Evolutionary conservation across 2,888 invertebrate genomes (phyloP).

Genomic region (Nephrotoma flavescens): DNA sequence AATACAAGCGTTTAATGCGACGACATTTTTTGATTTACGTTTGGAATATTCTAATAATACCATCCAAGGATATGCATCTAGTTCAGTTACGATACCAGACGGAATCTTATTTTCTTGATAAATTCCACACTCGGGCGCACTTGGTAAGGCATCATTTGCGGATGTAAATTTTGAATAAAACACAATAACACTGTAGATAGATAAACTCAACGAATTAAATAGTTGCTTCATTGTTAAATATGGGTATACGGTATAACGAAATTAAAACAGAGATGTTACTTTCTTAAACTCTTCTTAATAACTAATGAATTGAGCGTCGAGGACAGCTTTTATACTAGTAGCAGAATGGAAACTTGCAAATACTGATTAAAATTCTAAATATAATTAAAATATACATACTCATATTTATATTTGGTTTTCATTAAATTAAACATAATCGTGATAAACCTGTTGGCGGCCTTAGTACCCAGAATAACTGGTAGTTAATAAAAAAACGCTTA

Average conservation of each 20-base stretch:
- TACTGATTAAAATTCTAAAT: too few relatives aligned
- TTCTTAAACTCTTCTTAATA: not conserved
- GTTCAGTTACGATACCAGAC: slow-evolving; percentile 37
- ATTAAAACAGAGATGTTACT: not conserved
- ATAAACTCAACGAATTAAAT: not conserved
- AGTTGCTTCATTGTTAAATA: not conserved
- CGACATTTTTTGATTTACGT: slow-evolving; percentile 6
- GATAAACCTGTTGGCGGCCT: too few relatives aligned
- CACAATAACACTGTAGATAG: not conserved
- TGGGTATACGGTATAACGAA: not conserved
- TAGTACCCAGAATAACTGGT: too few relatives aligned
- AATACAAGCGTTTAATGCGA: not conserved
- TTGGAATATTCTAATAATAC: slow-evolving; percentile 25
- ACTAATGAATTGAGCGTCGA: not conserved
- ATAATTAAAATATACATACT: too few relatives aligned
- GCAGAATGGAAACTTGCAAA: too few relatives aligned
- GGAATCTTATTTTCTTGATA: slow-evolving; percentile 33
- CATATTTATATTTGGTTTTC: too few relatives aligned
- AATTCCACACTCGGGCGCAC: not conserved
- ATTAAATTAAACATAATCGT: too few relatives aligned
- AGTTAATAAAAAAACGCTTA: too few relatives aligned
- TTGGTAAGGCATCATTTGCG: not conserved
- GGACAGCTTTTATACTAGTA: not conserved
- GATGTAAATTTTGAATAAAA: not conserved
- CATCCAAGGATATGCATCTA: slow-evolving; percentile 39